Evolutionary conservation across 2,888 invertebrate genomes (phyloP).

Genomic region (Cetonia aurata): DNA sequence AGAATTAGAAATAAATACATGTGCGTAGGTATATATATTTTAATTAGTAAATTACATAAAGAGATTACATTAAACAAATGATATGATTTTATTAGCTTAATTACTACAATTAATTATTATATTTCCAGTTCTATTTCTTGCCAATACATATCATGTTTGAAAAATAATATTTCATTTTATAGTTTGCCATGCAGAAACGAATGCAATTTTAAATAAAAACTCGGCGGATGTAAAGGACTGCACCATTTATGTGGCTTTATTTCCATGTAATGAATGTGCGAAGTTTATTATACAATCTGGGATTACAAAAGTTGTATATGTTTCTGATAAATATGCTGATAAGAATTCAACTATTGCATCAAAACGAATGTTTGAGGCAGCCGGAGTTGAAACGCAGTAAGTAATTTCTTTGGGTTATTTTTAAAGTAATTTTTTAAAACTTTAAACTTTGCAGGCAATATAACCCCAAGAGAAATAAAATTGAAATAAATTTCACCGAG

Average conservation of each 20-base stretch:
- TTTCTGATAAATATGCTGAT: slow-evolving; percentile 84
- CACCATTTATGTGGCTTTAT: slow-evolving; percentile 88
- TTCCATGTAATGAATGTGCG: slow-evolving; percentile 98
- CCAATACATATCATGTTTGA: background rate
- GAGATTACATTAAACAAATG: too few species aligned
- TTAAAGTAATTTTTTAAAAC: slow-evolving; percentile 7
- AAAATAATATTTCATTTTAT: slow-evolving; percentile 57
- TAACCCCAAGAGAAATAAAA: slow-evolving; percentile 71
- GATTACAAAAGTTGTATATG: slow-evolving; percentile 81
- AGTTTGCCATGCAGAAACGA: slow-evolving; percentile 99
- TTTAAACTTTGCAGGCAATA: slow-evolving; percentile 71
- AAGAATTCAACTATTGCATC: slow-evolving; percentile 81
- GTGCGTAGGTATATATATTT: too few species aligned
- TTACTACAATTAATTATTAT: too few species aligned
- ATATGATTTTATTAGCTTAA: too few species aligned
- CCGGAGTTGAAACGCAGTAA: slow-evolving; percentile 78
- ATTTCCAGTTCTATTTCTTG: too few species aligned
- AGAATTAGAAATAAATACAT: too few species aligned
- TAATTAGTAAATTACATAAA: too few species aligned
- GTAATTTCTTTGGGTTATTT: slow-evolving; percentile 48
- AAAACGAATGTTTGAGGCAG: slow-evolving; percentile 84
- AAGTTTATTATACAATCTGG: slow-evolving; percentile 97
- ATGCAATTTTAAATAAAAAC: slow-evolving; percentile 95
- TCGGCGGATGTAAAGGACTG: slow-evolving; percentile 81
- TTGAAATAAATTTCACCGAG: slow-evolving; percentile 78